Evolutionary conservation across 2,797 vertebrate genomes (phyloP).

Genomic region (Odontamblyopus lacepedii): DNA sequence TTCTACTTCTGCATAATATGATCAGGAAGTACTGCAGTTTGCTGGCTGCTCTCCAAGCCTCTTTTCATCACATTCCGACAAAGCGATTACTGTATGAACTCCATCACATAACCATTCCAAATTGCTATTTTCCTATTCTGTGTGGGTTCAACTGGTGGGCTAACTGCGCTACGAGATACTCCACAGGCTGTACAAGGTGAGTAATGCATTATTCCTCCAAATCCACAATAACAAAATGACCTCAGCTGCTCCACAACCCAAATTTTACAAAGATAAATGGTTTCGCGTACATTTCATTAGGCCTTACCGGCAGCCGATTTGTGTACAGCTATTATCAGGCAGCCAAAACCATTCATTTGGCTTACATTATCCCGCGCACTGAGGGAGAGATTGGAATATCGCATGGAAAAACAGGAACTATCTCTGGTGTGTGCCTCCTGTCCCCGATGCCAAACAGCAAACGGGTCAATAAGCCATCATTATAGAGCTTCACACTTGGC

Average conservation of each 20-base stretch:
- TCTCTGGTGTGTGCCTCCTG: conserved; percentile 66
- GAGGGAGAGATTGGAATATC: conserved; percentile 51
- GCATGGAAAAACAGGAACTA: conserved; percentile 55
- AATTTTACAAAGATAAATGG: conserved; percentile 5
- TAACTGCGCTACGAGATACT: not conserved
- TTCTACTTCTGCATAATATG: not conserved
- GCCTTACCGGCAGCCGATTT: conserved; percentile 9
- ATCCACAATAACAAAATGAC: conserved; percentile 3
- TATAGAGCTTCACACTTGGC: conserved; percentile 80
- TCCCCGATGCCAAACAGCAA: conserved; percentile 74
- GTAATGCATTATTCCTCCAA: conserved; percentile 11
- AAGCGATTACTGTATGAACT: conserved; percentile 31
- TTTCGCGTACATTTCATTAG: conserved; percentile 1
- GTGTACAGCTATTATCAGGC: conserved; percentile 25
- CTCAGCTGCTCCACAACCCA: not conserved
- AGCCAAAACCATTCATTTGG: conserved; percentile 32
- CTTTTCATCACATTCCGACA: conserved; percentile 16
- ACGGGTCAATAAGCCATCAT: conserved; percentile 87
- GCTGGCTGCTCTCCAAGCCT: conserved; percentile 19
- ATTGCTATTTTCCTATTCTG: conserved; percentile 32
- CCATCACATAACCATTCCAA: conserved; percentile 38
- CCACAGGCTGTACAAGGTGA: not conserved
- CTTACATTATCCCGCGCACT: conserved; percentile 36
- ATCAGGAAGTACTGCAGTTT: not conserved
- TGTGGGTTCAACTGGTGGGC: conserved; percentile 11